These are phyloP conservation scores for Ceratina calcarata DNA, from an alignment of 1,140 invertebrate genomes.

Conservation along the genomic window DNA sequence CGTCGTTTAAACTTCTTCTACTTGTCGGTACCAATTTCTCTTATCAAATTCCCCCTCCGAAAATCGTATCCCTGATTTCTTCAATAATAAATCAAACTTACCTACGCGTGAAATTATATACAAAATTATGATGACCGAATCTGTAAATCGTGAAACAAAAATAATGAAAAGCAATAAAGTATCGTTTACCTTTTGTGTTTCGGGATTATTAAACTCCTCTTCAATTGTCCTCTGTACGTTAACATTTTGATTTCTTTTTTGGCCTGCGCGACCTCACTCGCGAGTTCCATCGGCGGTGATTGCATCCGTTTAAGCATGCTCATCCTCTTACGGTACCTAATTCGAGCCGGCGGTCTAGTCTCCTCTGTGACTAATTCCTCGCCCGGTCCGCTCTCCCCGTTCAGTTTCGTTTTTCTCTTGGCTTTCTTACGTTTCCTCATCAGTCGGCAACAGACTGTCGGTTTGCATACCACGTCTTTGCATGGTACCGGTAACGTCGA, in stretches of 20 bases:
- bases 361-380: neutral
- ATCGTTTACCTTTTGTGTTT: too few relatives aligned
- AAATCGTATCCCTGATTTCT: too few relatives aligned
- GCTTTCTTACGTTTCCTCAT: neutral
- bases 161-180: too few relatives aligned
- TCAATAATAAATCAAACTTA: too few relatives aligned
- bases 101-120: too few relatives aligned
- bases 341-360: neutral
- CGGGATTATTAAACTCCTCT: too few relatives aligned
- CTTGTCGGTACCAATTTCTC: neutral
- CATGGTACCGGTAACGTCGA: conserved; percentile 39
- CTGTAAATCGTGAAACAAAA: too few relatives aligned
- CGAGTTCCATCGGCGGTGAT: neutral
- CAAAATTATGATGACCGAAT: too few relatives aligned
- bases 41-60: neutral
- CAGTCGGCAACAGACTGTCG: conserved; percentile 15
- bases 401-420: neutral
- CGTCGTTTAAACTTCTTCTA: neutral
- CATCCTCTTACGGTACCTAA: neutral
- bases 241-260: neutral
- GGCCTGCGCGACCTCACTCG: neutral
- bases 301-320: neutral
- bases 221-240: too few relatives aligned
- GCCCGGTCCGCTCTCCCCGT: neutral
- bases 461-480: conserved; percentile 40